Evolutionary conservation across 1,140 invertebrate species (phyloP), one percentile per base, ranked within the genome.

Genomic region (Himalopsyche phryganea): DNA sequence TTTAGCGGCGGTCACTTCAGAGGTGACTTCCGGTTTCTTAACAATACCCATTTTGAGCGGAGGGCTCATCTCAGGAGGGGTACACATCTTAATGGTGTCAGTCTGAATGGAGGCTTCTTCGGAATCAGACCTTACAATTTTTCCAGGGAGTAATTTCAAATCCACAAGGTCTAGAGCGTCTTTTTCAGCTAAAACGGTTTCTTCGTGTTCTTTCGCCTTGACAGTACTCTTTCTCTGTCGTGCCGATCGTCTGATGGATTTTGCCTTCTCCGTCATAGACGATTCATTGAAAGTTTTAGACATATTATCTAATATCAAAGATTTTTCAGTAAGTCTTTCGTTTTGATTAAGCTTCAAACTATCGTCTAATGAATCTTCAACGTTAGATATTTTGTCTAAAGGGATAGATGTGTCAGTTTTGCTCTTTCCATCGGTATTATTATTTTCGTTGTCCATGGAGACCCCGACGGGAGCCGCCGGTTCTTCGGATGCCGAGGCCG

Each of bases 201-300:
- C 66, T 20, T 69, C 67, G 7, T 66, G 56, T 23, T 79, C 74
- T 63, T 73, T 76, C 42, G 74, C 74, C 68, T 76, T 77, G n/a
- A 72, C 64, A 35, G 75, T 72, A 11, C 73, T 76, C 52, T 76
- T 65, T 41, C 57, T 59, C 38, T 62, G 63, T 13, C 63, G 42
- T 10, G 60, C 53, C 0, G 63, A 61, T 45, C 63, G 28, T 38
- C 60, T 50, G 13, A 59, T 65, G 13, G 47, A 17, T 48, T 61
- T 64, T 5, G 48, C 20, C 45, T 50, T 58, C 5, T 58, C 53
- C 1, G 55, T 45, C 5, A 50, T 4, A 1, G 53, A 50, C 13
- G 61, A 58, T 38, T 75, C 69, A 50, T 75, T 75, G 59, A 76
- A 76, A 13, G 71, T 67, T 62, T 75, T 69, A 57, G 74, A 74